phyloP scores from a whole-genome alignment of 2,797 vertebrate genomes.

The Acipenser oxyrinchus region DNA sequence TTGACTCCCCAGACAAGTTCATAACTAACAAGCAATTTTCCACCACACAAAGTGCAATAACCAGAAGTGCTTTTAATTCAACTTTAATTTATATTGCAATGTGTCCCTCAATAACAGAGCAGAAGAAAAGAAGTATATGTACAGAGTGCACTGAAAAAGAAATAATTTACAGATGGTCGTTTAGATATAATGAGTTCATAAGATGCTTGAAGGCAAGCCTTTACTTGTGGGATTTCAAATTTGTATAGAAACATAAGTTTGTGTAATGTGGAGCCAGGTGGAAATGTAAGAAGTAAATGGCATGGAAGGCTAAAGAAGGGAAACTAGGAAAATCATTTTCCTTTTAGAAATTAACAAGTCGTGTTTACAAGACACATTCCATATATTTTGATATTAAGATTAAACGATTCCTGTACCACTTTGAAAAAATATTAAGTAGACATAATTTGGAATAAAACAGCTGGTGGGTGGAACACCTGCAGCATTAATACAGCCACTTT shows the following conservation, averaged over 20 bases:
- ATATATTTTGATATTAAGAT: too few relatives aligned
- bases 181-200: conserved; percentile 8
- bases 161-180: conserved; percentile 3
- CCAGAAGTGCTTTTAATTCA: conserved; percentile 4
- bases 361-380: not conserved
- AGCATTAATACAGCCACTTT: too few relatives aligned
- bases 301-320: not conserved
- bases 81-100: not conserved
- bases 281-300: conserved; percentile 1
- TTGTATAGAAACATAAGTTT: conserved; percentile 9
- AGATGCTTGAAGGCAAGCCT: conserved; percentile 7
- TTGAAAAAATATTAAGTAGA: too few relatives aligned
- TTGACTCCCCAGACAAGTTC: not conserved
- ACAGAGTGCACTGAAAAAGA: not conserved
- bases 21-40: not conserved
- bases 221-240: conserved; percentile 1
- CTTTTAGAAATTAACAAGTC: not conserved
- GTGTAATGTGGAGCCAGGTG: not conserved
- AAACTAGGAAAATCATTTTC: not conserved
- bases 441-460: too few relatives aligned
- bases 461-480: too few relatives aligned
- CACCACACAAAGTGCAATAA: conserved; percentile 1
- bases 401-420: too few relatives aligned
- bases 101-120: conserved; percentile 5
- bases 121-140: not conserved